Evolutionary conservation across 1,140 invertebrate species (phyloP).

Genomic region (Brachionus manjavacas): DNA sequence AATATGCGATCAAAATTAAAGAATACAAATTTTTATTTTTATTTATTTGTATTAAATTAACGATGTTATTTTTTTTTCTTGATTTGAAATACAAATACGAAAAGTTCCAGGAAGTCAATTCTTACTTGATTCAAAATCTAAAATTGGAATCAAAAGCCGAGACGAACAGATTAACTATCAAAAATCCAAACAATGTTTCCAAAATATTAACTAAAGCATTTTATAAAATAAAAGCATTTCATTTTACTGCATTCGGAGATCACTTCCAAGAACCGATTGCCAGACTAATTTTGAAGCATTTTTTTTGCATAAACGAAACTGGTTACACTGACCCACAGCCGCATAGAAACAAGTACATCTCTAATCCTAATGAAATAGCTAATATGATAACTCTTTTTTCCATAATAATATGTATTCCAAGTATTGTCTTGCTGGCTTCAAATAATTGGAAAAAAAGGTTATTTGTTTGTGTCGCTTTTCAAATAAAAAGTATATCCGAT

Average conservation of each 20-base stretch:
- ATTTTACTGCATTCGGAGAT: neutral
- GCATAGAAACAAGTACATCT: neutral
- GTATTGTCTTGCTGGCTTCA: neutral
- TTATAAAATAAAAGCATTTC: neutral
- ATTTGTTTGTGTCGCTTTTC: neutral
- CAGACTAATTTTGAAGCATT: neutral
- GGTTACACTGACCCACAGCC: neutral
- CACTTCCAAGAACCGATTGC: constrained; percentile 18
- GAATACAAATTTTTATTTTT: neutral
- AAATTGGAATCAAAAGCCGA: neutral
- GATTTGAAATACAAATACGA: neutral
- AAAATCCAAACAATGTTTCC: neutral
- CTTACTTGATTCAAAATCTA: neutral
- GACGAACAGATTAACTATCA: neutral
- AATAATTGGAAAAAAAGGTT: neutral
- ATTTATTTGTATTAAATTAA: neutral
- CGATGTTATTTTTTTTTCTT: neutral
- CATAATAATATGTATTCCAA: constrained; percentile 16
- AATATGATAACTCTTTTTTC: constrained; percentile 6
- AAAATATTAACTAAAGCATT: neutral
- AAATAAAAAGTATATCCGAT: constrained; percentile 17
- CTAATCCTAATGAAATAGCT: neutral
- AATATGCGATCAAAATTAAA: neutral
- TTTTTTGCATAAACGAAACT: constrained; percentile 5
- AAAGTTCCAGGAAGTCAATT: neutral